Base-by-base conservation (phyloP, 2,888 invertebrate species). In the Himalopsyche tibetana region DNA sequence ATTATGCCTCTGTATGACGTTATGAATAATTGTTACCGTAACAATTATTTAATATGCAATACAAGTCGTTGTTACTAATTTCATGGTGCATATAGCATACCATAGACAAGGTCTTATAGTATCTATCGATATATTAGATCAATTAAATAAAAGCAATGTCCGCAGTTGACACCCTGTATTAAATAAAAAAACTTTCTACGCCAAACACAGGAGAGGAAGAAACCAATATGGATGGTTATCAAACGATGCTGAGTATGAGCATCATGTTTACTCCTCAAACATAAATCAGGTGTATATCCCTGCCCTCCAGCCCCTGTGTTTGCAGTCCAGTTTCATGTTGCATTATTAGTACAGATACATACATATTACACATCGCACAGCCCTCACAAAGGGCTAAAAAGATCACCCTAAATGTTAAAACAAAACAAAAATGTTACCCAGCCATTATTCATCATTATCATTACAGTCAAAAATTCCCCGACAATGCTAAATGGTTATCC, bases 341-440 rank as follows among this genome's bases (percentile, higher is more conserved):
- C 63, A 63, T 63, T 63, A 63, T 63, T 63, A 63, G 63, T 63
- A 63, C 19, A 63, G 19, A 63, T 63, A 63, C 63, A 28, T 8
- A 63, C 63, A n/a, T 19, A n/a, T 28, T 28, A 63, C 19, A 63
- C 8, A 63, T 19, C 63, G 19, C 19, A 63, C 63, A 9, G 28
- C n/a, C 63, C 56, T 6, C 19, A 19, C 19, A 19, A 19, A 63
- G 63, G 63, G 63, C 19, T 63, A 19, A 63, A 63, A 63, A 63
- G 51, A 63, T n/a, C 63, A 63, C 63, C 63, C 63, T 63, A 63
- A 63, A 63, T 19, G 63, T 63, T 63, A 63, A n/a, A 63, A 63
- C 63, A 63, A 63, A 51, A 45, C 45, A 45, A 56, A 63, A 63
- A 63, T 51, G 51, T 63, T 19, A 19, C 19, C 63, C 19, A 9